phyloP scores from a whole-genome alignment of 2,888 invertebrate genomes.

The Oligia latruncula region DNA sequence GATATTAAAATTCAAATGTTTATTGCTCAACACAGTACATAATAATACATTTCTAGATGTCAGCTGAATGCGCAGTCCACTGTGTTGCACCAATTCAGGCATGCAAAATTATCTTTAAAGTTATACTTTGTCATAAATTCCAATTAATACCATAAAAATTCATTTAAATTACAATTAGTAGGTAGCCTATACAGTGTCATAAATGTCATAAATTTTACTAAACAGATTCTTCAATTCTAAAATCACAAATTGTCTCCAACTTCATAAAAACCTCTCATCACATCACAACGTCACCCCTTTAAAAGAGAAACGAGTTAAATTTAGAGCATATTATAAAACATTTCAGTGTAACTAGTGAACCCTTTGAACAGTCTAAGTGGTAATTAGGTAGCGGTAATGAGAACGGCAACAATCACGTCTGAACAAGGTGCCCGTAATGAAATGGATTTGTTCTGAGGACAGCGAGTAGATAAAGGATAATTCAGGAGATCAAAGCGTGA shows the following conservation, averaged over 20 bases:
- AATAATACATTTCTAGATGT: too few relatives aligned
- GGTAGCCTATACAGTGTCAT: too few relatives aligned
- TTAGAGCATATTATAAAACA: slow-evolving; percentile 45
- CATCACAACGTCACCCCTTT: slow-evolving; percentile 2
- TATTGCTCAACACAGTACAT: too few relatives aligned
- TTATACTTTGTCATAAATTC: too few relatives aligned
- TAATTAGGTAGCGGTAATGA: slow-evolving; percentile 67
- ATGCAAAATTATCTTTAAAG: too few relatives aligned
- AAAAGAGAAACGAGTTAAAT: slow-evolving; percentile 26
- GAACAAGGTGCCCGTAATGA: slow-evolving; percentile 41
- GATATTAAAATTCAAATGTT: too few relatives aligned
- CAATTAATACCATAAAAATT: too few relatives aligned
- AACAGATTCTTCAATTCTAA: neutral
- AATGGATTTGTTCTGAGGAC: slow-evolving; percentile 58
- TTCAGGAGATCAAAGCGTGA: slow-evolving; percentile 80
- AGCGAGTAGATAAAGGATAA: slow-evolving; percentile 75
- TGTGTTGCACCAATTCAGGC: too few relatives aligned
- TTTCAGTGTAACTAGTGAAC: slow-evolving; percentile 33
- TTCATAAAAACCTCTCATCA: neutral
- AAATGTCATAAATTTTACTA: too few relatives aligned
- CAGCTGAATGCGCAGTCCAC: too few relatives aligned
- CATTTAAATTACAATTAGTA: too few relatives aligned
- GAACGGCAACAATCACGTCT: slow-evolving; percentile 66
- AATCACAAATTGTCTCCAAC: neutral
- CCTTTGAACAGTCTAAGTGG: slow-evolving; percentile 62